phyloP scores from a whole-genome alignment of 2,797 vertebrate species.

The Xenentodon cancila region DNA sequence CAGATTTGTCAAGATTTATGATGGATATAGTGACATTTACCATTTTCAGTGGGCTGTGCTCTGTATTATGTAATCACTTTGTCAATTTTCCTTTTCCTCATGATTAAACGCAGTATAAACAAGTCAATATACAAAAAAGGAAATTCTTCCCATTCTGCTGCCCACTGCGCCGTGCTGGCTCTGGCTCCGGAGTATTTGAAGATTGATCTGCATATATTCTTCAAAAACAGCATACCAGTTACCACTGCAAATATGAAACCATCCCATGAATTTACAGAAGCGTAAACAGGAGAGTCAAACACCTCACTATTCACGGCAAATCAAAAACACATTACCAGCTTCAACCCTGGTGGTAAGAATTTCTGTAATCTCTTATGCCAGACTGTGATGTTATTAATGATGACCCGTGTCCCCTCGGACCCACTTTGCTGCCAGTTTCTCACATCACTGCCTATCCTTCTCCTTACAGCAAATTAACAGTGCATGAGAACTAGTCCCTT shows the following conservation, averaged over 20 bases:
- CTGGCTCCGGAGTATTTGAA: too few relatives aligned
- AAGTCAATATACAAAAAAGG: slow-evolving; percentile 43
- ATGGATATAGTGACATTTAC: slow-evolving; percentile 21
- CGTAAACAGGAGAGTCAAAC: not conserved
- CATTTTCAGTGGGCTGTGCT: slow-evolving; percentile 5
- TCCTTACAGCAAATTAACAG: slow-evolving; percentile 66
- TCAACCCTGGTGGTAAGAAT: slow-evolving; percentile 22
- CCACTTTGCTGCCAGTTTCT: slow-evolving; percentile 50
- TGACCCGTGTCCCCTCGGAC: slow-evolving; percentile 36
- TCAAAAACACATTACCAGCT: slow-evolving; percentile 24
- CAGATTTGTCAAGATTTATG: slow-evolving; percentile 11
- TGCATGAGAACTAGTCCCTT: slow-evolving; percentile 66
- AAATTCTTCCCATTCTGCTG: slow-evolving; percentile 77
- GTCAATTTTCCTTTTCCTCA: slow-evolving; percentile 36
- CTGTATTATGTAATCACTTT: slow-evolving; percentile 13
- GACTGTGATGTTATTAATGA: slow-evolving; percentile 43
- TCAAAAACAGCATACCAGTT: not conserved
- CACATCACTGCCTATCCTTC: slow-evolving; percentile 56
- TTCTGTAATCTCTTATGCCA: slow-evolving; percentile 39
- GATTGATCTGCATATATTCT: too few relatives aligned
- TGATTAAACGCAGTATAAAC: slow-evolving; percentile 41
- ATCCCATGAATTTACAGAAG: not conserved
- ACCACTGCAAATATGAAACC: not conserved
- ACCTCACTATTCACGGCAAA: slow-evolving; percentile 14
- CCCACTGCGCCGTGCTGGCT: too few relatives aligned